Evolutionary conservation across 1,140 invertebrate genomes (phyloP), one percentile per base, ranked within the genome.

Genomic region (Camponotus vicinus): DNA sequence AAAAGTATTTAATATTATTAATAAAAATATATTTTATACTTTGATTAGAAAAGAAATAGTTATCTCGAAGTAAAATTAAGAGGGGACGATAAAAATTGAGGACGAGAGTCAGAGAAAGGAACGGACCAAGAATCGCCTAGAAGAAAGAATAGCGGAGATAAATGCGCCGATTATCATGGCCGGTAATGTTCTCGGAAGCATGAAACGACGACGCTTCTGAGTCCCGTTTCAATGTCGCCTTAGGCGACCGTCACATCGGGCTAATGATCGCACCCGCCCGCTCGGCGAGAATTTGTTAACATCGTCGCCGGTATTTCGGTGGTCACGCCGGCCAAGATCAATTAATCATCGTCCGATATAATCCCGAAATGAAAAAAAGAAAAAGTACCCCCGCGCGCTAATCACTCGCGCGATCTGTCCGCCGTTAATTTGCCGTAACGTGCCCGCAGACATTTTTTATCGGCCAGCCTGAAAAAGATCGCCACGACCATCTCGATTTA

Each of bases 101-200:
- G 70, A 87, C 42, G 67, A 86, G 49, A 64, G 87, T 91, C 84
- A 79, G 85, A 70, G 84, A 87, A 91, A 91, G 90, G 77, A 63
- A 66, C 70, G 49, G 67, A 64, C 34, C 80, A 55, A 88, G 76
- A 49, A 91, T 88, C 90, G 86, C 63, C 79, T 79, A 76, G 59
- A 61, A 90, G 84, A 79, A 78, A 69, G 90, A 76, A 88, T 91
- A 75, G 80, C 66, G 80, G 52, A 91, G 90, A 91, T 91, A 87
- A 91, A 91, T 90, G 87, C 86, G 82, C 77, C 79, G 90, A 91
- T 91, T 91, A 91, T 91, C 90, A 91, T 76, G 67, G 82, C 82
- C 78, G 88, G 90, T 91, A 91, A 91, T 91, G 90, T 91, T 91
- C 90, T 91, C 90, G 90, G 90, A 91, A 91, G 90, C 89, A 91